Evolutionary conservation across 2,797 vertebrate genomes (phyloP).

Genomic region (Poecilia velifera): DNA sequence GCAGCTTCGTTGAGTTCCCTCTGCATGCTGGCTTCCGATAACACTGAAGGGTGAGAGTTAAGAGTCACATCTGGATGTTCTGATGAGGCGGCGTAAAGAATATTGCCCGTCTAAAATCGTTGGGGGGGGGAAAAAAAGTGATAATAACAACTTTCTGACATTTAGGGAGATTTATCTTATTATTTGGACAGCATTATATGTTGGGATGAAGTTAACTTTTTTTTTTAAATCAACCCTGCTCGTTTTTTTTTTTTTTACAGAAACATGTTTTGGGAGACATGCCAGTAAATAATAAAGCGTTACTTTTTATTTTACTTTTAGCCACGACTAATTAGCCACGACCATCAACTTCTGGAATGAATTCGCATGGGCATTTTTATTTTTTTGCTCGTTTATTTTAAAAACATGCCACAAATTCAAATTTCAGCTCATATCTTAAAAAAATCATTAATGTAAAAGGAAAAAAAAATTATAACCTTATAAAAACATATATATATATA

Average conservation of each 20-base stretch:
- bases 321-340: not conserved
- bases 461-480: not conserved
- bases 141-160: not conserved
- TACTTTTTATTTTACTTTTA: not conserved
- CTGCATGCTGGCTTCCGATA: constrained; percentile 27
- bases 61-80: not conserved
- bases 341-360: not conserved
- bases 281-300: not conserved
- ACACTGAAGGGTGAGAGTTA: constrained; percentile 10
- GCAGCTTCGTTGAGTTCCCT: constrained; percentile 41
- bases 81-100: not conserved
- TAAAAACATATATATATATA: not conserved
- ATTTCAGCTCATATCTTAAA: not conserved
- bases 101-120: not conserved
- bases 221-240: not conserved
- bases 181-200: not conserved
- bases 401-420: not conserved
- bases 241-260: not conserved
- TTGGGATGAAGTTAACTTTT: not conserved
- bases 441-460: not conserved
- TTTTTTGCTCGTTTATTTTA: not conserved
- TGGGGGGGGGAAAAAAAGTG: rapidly evolving
- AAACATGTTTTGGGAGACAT: not conserved
- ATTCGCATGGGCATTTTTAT: not conserved
- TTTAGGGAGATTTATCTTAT: not conserved